Evolutionary conservation across 2,888 invertebrate genomes (phyloP), one percentile per base, ranked within the genome.

Genomic region (Agriopis leucophaearia): DNA sequence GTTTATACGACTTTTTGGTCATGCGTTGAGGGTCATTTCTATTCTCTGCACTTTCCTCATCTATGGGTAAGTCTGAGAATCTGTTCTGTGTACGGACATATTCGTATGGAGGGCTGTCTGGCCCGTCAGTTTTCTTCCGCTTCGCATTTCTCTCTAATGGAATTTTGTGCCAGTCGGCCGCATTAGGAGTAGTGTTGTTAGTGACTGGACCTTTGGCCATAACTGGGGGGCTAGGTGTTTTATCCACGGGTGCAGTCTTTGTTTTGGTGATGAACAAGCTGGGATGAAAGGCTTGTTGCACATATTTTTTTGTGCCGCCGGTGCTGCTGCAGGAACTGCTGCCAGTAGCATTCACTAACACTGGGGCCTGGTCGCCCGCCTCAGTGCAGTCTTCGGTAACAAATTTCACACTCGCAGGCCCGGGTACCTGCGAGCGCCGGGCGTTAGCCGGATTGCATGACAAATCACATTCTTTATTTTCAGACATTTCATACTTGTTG

Each of bases 201-300:
- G 45, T 50, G 16, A 35, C 36, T 36, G 47, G 5, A 51, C 51
- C 35, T 40, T 48, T 48, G 2, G 35, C 48, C 35, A 8, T 35
- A 9, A 38, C 35, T 35, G 58, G 45, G n/a, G 35, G 35, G 47
- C 27, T 18, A 9, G 18, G 36, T 4, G 36, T n/a, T 15, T 45
- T 45, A 45, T 45, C 45, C 7, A 8, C 8, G 45, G 45, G n/a
- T 45, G 52, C 36, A n/a, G 45, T 16, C 56, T 64, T 74, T 35
- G 67, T 47, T 52, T 64, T 70, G n/a, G 55, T 65, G 13, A 54
- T 57, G 18, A 74, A 72, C 40, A 75, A 47, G 55, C 66, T 48
- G 13, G 70, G 70, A 50, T 75, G 69, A 40, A 73, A 71, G 0
- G 66, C 69, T 47, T 73, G 73, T 51, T 72, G 73, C 8, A 60